A percentile compares a stretch with the other conserved stretches of the same genome.
phyloP scores from a whole-genome alignment of 2,888 invertebrate species.

The Punctoribates punctum region DNA sequence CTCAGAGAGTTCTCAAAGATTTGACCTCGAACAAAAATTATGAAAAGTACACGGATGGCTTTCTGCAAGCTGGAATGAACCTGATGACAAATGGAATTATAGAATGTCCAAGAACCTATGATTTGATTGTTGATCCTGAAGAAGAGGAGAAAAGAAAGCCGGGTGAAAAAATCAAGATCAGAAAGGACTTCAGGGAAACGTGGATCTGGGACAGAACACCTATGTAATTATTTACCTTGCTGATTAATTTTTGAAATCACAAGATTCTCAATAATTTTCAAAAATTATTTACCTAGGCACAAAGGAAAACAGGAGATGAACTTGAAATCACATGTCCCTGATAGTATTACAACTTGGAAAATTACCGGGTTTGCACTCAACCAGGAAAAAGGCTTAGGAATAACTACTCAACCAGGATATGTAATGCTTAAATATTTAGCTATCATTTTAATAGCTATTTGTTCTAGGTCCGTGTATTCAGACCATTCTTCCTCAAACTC shows the following conservation, averaged over 20 bases:
- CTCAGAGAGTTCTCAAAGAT: not conserved
- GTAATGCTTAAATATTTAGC: not conserved
- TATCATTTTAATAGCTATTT: not conserved
- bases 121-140: not conserved
- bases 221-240: not conserved
- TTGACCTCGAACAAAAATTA: not conserved
- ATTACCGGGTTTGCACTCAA: not conserved
- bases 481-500: not conserved
- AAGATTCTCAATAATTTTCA: too few species aligned
- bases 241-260: not conserved
- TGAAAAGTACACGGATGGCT: not conserved
- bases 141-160: too few species aligned
- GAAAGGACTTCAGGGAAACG: conserved; percentile 1
- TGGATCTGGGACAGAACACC: not conserved
- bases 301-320: not conserved
- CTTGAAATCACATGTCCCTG: not conserved
- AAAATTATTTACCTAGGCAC: not conserved
- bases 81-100: not conserved
- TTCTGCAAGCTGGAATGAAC: not conserved
- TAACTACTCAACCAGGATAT: not conserved
- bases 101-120: not conserved
- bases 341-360: conserved; percentile 8
- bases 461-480: not conserved
- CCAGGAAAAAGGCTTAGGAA: not conserved
- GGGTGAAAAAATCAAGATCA: not conserved